phyloP scores from a whole-genome alignment of 92 coral and sea anemone species.

The Parazoanthus swiftii region DNA sequence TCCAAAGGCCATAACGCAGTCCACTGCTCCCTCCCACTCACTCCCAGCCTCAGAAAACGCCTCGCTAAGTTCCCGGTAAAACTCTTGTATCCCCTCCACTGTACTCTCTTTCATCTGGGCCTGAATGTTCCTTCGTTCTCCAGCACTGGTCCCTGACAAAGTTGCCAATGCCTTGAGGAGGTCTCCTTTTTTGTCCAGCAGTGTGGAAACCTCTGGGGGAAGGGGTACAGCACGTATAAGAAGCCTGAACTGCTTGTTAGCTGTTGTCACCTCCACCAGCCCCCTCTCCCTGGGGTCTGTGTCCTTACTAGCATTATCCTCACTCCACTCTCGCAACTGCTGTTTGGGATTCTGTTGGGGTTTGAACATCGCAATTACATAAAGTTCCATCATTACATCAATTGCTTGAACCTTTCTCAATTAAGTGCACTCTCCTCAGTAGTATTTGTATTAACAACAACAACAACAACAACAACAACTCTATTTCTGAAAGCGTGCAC shows the following conservation, averaged over 20 bases:
- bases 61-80: constrained; percentile 69
- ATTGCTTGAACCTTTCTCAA: too few species aligned
- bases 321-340: constrained; percentile 36
- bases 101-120: constrained; percentile 60
- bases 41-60: constrained; percentile 79
- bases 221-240: constrained; percentile 83
- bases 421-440: too few species aligned
- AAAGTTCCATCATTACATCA: neutral
- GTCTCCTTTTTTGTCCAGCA: constrained; percentile 72
- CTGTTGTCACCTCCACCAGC: constrained; percentile 72
- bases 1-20: constrained; percentile 93
- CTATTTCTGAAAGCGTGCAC: too few species aligned
- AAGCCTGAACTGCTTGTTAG: constrained; percentile 82
- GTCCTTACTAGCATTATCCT: constrained; percentile 24
- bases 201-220: constrained; percentile 63
- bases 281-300: constrained; percentile 52
- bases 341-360: constrained; percentile 52
- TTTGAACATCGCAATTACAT: neutral
- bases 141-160: constrained; percentile 48
- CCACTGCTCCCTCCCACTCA: constrained; percentile 82
- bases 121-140: constrained; percentile 54
- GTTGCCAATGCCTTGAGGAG: constrained; percentile 74
- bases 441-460: too few species aligned
- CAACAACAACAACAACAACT: too few species aligned
- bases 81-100: constrained; percentile 60